phyloP scores from a whole-genome alignment of 2,113 vertebrate species.

The Chunga burmeisteri region DNA sequence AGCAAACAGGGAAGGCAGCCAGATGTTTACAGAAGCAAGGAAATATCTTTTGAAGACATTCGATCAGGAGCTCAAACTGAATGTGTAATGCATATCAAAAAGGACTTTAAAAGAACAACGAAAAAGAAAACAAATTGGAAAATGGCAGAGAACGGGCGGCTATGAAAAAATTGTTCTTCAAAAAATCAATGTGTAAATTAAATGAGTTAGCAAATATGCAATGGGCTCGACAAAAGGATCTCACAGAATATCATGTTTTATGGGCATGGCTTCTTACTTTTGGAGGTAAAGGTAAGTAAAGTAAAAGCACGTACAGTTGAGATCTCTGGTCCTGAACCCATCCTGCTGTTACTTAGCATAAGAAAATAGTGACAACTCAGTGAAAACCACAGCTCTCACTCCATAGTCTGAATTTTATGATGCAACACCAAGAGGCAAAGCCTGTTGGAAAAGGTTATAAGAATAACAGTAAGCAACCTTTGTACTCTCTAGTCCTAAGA shows the following conservation, averaged over 20 bases:
- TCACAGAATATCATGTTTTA: conserved; percentile 3
- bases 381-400: neutral
- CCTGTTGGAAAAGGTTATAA: neutral
- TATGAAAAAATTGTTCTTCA: neutral
- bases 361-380: neutral
- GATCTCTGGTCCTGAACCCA: neutral
- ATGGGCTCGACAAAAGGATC: neutral
- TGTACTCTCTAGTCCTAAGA: neutral
- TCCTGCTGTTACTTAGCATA: neutral
- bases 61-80: neutral
- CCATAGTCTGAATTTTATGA: neutral
- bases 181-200: neutral
- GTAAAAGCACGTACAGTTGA: neutral
- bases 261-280: neutral
- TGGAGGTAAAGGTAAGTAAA: neutral
- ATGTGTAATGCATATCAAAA: neutral
- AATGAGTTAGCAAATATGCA: neutral
- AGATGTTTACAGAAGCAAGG: neutral
- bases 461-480: neutral
- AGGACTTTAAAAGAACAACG: neutral
- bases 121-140: neutral
- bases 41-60: neutral
- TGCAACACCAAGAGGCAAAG: neutral
- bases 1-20: neutral
- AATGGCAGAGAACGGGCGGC: neutral